A percentile compares a stretch with the other conserved stretches of the same genome.
Conservation (phyloP, 2,888 invertebrate species). For the Meloe dianella region DNA sequence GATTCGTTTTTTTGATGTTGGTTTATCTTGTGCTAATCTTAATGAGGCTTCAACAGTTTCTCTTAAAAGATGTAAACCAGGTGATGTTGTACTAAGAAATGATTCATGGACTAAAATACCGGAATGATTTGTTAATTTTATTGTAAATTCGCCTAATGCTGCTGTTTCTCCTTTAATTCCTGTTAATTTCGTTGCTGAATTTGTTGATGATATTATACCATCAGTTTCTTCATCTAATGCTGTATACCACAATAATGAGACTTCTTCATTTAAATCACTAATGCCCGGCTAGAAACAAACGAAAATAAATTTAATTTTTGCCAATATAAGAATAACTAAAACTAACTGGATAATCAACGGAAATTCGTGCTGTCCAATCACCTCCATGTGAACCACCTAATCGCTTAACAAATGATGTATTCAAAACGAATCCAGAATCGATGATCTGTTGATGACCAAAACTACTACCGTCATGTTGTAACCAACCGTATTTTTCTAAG, state of each 20-base stretch:
- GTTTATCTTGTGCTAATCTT: constrained; percentile 65
- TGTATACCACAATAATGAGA: constrained; percentile 80
- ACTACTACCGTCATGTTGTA: constrained; percentile 87
- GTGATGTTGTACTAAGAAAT: constrained; percentile 73
- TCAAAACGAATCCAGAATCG: constrained; percentile 78
- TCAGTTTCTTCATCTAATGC: constrained; percentile 78
- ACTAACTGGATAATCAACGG: constrained; percentile 64
- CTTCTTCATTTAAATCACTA: constrained; percentile 57
- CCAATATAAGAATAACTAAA: background rate
- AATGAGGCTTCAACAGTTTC: constrained; percentile 78
- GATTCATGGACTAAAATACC: constrained; percentile 72
- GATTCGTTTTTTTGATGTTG: constrained; percentile 62
- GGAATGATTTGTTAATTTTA: constrained; percentile 62
- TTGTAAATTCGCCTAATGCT: constrained; percentile 77
- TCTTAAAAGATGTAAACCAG: constrained; percentile 74
- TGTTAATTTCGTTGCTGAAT: constrained; percentile 63
- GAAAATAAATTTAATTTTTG: constrained; percentile 16
- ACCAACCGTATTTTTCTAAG: constrained; percentile 85
- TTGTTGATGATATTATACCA: constrained; percentile 63
- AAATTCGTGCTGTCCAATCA: constrained; percentile 90
- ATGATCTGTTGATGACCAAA: constrained; percentile 91
- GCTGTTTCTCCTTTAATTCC: constrained; percentile 78
- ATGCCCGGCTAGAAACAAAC: constrained; percentile 39
- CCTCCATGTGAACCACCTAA: constrained; percentile 82
- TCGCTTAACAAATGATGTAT: constrained; percentile 89